Percentiles rank a stretch among this genome's conserved stretches.
Evolutionary conservation across 2,888 invertebrate species (phyloP).

Genomic region (Limnephilus lunatus): DNA sequence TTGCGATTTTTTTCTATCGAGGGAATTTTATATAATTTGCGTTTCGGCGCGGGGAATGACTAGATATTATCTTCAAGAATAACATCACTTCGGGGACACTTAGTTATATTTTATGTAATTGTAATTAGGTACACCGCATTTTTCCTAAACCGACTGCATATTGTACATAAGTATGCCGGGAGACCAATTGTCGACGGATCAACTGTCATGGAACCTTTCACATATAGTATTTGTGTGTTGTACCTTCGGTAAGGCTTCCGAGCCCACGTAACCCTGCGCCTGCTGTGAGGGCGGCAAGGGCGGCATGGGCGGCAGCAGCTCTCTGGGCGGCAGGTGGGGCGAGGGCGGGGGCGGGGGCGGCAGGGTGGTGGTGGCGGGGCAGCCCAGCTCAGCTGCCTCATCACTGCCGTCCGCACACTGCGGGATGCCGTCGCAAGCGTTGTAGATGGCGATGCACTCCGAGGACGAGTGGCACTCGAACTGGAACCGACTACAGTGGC

Average conservation of each 20-base stretch:
- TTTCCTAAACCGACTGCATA: no score
- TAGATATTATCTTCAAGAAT: no score
- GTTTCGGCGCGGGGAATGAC: no score
- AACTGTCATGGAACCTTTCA: no score
- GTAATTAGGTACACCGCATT: no score
- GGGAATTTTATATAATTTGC: no score
- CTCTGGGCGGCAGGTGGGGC: slow-evolving; percentile 66
- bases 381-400: slow-evolving; percentile 90
- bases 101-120: no score
- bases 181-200: no score
- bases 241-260: slow-evolving; percentile 60
- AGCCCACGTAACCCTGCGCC: slow-evolving; percentile 22
- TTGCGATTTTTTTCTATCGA: no score
- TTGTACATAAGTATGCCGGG: no score
- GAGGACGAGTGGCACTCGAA: slow-evolving; percentile 91
- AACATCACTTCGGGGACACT: no score
- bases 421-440: slow-evolving; percentile 95
- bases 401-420: slow-evolving; percentile 95
- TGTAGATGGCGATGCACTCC: slow-evolving; percentile 96
- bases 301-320: slow-evolving; percentile 57
- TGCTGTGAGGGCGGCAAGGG: slow-evolving; percentile 52
- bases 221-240: no score
- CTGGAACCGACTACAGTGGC: slow-evolving; percentile 89
- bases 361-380: slow-evolving; percentile 78
- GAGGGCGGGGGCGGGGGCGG: slow-evolving; percentile 68